phyloP scores from a whole-genome alignment of 2,113 vertebrate genomes.

The Coptodon rendalli region DNA sequence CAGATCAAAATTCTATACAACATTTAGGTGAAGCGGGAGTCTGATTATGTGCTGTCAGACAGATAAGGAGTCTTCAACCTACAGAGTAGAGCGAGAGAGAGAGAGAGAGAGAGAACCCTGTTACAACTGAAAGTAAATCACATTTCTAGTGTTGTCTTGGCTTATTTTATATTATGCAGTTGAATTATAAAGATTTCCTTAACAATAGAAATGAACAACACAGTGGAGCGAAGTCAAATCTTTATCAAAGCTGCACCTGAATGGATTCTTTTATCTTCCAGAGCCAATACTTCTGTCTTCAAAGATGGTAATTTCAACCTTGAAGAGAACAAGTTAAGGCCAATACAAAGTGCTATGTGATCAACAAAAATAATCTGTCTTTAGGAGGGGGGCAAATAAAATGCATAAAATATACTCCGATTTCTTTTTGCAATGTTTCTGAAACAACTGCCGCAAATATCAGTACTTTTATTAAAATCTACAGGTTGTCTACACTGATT shows the following conservation, averaged over 20 bases:
- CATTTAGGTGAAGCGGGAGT: not conserved
- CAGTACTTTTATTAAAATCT: not conserved
- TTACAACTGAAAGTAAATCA: not conserved
- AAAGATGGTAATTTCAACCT: conserved; percentile 97
- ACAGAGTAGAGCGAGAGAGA: not conserved
- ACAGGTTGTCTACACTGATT: not conserved
- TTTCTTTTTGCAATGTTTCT: not conserved
- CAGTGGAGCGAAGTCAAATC: not conserved
- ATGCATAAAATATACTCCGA: not conserved
- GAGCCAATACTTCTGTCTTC: conserved; percentile 92
- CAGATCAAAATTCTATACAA: conserved; percentile 41
- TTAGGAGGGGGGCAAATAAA: not conserved
- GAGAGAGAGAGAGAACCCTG: not conserved
- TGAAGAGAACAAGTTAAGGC: conserved; percentile 69
- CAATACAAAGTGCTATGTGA: conserved; percentile 9
- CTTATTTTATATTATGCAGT: not conserved
- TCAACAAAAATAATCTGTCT: not conserved
- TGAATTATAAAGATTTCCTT: not conserved
- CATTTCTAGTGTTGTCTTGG: not conserved
- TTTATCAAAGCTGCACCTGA: not conserved
- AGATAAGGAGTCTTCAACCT: not conserved
- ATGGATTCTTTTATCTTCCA: conserved; percentile 81
- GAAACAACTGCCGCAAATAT: not conserved
- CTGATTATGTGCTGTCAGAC: not conserved
- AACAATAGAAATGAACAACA: not conserved